Evolutionary conservation across 2,888 invertebrate genomes (phyloP).

Genomic region (Hirtodrosophila confusa): DNA sequence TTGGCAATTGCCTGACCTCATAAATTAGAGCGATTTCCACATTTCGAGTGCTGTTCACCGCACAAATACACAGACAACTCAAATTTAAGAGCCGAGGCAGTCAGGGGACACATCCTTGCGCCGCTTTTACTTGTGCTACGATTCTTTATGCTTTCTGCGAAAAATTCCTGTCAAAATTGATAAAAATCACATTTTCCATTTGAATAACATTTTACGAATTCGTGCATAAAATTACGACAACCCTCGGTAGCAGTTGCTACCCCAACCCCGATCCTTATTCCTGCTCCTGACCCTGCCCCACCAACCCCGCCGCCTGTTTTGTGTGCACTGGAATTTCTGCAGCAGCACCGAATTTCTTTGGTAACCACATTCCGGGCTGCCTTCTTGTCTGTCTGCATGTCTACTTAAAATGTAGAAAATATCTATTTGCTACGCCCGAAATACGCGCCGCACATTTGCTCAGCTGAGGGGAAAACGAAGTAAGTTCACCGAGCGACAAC

Average conservation of each 20-base stretch:
- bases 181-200: constrained; percentile 84
- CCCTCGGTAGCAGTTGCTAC: constrained; percentile 47
- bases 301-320: constrained; percentile 4
- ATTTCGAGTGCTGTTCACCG: constrained; percentile 21
- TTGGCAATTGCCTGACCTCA: constrained; percentile 57
- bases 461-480: constrained; percentile 38
- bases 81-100: constrained; percentile 6
- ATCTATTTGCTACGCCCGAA: constrained; percentile 78
- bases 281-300: not conserved
- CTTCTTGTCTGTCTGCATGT: constrained; percentile 32
- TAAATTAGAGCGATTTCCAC: constrained; percentile 46
- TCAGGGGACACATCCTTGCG: constrained; percentile 50
- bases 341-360: constrained; percentile 62
- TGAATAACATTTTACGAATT: constrained; percentile 83
- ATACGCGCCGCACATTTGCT: constrained; percentile 54
- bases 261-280: constrained; percentile 13
- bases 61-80: constrained; percentile 10
- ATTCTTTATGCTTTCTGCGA: constrained; percentile 60
- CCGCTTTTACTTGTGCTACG: constrained; percentile 40
- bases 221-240: constrained; percentile 82
- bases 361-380: constrained; percentile 62
- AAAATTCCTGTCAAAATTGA: constrained; percentile 83
- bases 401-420: constrained; percentile 78
- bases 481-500: constrained; percentile 36
- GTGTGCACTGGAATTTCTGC: constrained; percentile 69